Conservation (phyloP, 2,888 invertebrate genomes). For the Acronicta leporina region DNA sequence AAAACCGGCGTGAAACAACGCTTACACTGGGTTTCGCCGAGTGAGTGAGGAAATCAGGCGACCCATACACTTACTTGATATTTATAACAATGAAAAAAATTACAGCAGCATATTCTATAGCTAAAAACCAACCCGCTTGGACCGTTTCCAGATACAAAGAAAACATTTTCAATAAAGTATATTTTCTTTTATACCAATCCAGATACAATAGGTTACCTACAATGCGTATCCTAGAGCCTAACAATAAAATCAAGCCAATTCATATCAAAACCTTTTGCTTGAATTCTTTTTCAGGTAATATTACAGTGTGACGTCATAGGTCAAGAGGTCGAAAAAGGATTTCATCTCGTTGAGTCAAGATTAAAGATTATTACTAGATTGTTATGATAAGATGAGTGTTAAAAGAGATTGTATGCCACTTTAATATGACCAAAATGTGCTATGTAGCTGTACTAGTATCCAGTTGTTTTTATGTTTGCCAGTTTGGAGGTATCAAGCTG, state of each 20-base stretch:
- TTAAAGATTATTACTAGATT: not conserved
- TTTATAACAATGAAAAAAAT: not conserved
- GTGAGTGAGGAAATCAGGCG: no score
- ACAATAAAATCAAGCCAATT: constrained; percentile 3
- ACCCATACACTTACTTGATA: no score
- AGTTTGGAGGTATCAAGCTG: no score
- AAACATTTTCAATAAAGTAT: constrained; percentile 3
- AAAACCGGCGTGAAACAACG: no score
- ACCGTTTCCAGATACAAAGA: not conserved
- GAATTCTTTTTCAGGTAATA: constrained; percentile 8
- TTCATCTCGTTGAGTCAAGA: constrained; percentile 9
- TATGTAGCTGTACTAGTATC: no score
- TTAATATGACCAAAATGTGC: constrained; percentile 1
- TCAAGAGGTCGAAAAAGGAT: constrained; percentile 25
- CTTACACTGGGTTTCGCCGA: no score
- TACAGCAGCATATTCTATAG: not conserved
- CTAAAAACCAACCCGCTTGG: constrained; percentile 1
- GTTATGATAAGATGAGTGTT: no score
- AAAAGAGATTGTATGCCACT: not conserved
- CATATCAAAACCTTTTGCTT: constrained; percentile 8
- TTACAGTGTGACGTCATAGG: constrained; percentile 8
- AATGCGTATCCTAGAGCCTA: not conserved
- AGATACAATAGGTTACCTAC: not conserved
- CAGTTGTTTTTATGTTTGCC: no score
- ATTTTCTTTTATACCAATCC: not conserved